phyloP scores from a whole-genome alignment of 1,140 invertebrate species.

The Apis laboriosa region DNA sequence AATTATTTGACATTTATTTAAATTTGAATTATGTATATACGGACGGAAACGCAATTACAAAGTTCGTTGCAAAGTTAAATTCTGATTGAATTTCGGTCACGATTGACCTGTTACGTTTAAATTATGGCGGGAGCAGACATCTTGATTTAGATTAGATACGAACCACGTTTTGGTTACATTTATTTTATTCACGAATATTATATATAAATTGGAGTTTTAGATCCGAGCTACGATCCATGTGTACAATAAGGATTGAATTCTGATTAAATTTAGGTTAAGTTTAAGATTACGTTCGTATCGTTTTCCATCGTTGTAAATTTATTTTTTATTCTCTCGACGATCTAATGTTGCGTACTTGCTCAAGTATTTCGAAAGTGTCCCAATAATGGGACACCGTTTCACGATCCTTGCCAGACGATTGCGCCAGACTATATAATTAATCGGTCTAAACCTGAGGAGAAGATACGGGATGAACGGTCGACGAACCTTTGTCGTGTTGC shows the following conservation, averaged over 20 bases:
- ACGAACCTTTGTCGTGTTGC: slow-evolving; percentile 18
- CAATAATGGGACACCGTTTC: slow-evolving; percentile 7
- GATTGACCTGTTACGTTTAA: not conserved
- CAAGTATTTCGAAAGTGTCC: not conserved
- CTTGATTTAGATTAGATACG: too few species aligned
- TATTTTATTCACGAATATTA: too few species aligned
- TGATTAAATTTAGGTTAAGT: not conserved
- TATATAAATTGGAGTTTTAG: too few species aligned
- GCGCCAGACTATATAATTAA: not conserved
- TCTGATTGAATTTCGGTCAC: not conserved
- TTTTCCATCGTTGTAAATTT: too few species aligned
- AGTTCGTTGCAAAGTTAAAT: not conserved
- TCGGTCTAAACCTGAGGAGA: not conserved
- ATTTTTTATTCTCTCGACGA: not conserved
- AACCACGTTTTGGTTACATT: too few species aligned
- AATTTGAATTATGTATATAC: not conserved
- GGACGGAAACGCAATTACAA: not conserved
- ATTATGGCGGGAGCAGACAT: not conserved
- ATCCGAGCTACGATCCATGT: too few species aligned
- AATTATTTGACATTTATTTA: not conserved
- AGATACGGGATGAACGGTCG: slow-evolving; percentile 13
- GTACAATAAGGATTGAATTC: not conserved
- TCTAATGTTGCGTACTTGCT: not conserved
- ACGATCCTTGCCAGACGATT: not conserved
- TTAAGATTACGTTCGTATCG: too few species aligned